phyloP scores from a whole-genome alignment of 2,797 vertebrate species.

The Gorsachius magnificus region DNA sequence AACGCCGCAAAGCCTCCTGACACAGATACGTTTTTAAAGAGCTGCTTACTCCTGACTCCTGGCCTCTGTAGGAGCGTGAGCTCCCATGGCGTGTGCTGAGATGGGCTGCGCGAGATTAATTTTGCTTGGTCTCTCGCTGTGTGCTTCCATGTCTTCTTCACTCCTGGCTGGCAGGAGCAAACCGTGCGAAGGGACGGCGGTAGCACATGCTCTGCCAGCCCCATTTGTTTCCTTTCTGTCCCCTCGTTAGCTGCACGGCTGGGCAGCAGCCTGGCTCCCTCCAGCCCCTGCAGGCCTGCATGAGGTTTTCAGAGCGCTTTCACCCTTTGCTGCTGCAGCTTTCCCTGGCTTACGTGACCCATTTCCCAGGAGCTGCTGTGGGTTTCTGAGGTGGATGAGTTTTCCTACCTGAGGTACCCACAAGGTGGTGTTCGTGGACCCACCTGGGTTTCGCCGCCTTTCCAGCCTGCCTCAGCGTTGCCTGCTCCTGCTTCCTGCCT shows the following conservation, averaged over 20 bases:
- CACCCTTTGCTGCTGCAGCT: background rate
- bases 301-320: accelerated
- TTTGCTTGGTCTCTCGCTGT: accelerated
- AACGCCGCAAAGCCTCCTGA: accelerated
- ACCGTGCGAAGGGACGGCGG: accelerated
- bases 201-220: accelerated
- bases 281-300: background rate
- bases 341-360: accelerated
- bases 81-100: accelerated
- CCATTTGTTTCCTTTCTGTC: background rate
- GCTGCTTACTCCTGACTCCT: background rate
- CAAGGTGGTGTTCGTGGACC: background rate
- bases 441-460: background rate
- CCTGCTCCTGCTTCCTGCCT: background rate
- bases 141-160: accelerated
- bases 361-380: background rate
- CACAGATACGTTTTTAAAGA: background rate
- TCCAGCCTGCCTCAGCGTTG: background rate
- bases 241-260: background rate
- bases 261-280: background rate
- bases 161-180: background rate
- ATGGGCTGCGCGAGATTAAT: accelerated
- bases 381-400: background rate
- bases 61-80: too few species aligned
- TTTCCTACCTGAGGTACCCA: background rate